phyloP scores from a whole-genome alignment of 2,113 vertebrate genomes.

The Prunella himalayana region DNA sequence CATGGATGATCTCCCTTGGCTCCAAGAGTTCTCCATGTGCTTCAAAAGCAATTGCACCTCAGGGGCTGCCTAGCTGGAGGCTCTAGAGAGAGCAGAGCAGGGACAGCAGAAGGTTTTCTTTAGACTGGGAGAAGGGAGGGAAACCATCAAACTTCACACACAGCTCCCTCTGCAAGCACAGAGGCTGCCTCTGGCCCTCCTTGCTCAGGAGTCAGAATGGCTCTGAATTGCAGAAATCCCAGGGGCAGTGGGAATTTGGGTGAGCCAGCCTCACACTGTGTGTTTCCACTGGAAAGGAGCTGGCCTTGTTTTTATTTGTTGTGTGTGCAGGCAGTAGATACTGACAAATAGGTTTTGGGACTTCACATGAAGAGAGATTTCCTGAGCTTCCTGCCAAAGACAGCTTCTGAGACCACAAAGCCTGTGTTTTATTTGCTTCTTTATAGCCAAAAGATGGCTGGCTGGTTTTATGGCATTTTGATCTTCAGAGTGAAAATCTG shows the following conservation, averaged over 20 bases:
- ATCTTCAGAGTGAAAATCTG: neutral
- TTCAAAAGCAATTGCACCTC: neutral
- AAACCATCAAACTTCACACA: neutral
- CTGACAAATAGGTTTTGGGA: neutral
- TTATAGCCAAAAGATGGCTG: neutral
- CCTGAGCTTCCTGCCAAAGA: slow-evolving; percentile 17
- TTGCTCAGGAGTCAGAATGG: neutral
- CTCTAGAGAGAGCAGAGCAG: neutral
- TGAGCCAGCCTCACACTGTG: neutral
- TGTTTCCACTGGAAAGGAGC: neutral
- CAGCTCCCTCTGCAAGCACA: neutral
- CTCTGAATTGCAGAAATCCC: neutral
- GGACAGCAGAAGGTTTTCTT: neutral
- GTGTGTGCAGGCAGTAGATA: neutral
- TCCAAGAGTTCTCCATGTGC: neutral
- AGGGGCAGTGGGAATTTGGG: neutral
- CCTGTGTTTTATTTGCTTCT: neutral
- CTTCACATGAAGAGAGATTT: slow-evolving; percentile 18
- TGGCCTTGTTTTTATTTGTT: neutral
- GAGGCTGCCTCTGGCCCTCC: neutral
- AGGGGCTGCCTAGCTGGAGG: neutral
- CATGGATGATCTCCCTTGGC: neutral
- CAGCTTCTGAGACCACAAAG: slow-evolving; percentile 6
- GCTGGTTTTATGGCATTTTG: neutral
- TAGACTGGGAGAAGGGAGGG: neutral